Evolutionary conservation across 2,797 vertebrate species (phyloP).

Genomic region (Sternarchorhynchus goeldii): DNA sequence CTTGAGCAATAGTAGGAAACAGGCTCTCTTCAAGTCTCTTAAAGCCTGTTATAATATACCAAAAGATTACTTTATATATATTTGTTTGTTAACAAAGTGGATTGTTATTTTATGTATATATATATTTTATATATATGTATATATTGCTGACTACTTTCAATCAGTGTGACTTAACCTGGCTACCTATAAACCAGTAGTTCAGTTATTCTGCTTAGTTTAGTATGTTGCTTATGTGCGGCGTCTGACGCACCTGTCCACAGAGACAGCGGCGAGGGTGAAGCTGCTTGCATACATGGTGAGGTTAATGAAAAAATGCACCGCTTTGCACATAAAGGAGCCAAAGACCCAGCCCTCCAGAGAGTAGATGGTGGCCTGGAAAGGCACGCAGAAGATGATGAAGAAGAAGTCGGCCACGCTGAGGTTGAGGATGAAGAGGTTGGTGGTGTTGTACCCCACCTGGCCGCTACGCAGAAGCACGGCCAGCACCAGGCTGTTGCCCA

Average conservation of each 20-base stretch:
- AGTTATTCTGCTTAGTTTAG: not conserved
- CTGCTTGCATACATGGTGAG: conserved; percentile 93
- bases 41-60: too few species aligned
- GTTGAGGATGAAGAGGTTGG: conserved; percentile 91
- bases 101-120: too few species aligned
- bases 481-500: conserved; percentile 87
- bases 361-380: conserved; percentile 92
- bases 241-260: conserved; percentile 82
- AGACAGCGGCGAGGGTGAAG: conserved; percentile 86
- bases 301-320: conserved; percentile 90
- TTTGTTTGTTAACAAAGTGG: too few species aligned
- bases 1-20: too few species aligned
- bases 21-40: too few species aligned
- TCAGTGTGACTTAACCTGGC: not conserved
- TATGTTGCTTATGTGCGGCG: not conserved
- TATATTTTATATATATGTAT: too few species aligned
- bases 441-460: conserved; percentile 85
- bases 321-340: conserved; percentile 89
- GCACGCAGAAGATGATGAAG: conserved; percentile 91
- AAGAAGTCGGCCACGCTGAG: conserved; percentile 90
- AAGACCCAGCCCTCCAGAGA: conserved; percentile 89
- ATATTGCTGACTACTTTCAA: too few species aligned
- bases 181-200: not conserved
- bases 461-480: conserved; percentile 84
- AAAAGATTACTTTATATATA: too few species aligned